Conservation (phyloP, 2,797 vertebrate genomes). For the Propithecus deckenii region DNA sequence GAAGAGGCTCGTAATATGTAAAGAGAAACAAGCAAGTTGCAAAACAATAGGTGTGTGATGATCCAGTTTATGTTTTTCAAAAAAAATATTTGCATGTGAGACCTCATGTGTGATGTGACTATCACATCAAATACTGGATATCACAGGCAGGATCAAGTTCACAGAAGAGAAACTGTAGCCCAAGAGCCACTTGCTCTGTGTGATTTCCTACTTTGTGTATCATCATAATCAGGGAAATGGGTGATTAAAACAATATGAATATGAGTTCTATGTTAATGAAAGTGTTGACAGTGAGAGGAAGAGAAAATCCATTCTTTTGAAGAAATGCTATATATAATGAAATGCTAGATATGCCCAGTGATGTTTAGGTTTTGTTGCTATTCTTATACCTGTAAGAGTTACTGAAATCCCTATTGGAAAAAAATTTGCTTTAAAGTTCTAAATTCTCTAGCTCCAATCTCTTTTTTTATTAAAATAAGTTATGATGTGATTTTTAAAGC, state of each 20-base stretch:
- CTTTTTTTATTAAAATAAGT: slow-evolving; percentile 19
- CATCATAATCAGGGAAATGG: background rate
- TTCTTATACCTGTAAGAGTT: background rate
- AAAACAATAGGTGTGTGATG: background rate
- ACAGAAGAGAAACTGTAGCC: background rate
- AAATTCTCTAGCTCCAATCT: background rate
- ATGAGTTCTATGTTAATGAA: background rate
- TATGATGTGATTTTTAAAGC: background rate
- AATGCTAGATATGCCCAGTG: background rate
- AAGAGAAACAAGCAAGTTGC: background rate
- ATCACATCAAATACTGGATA: background rate
- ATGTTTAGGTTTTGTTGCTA: background rate
- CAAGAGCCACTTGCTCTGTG: background rate
- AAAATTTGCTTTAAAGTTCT: slow-evolving; percentile 7
- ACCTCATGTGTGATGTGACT: background rate
- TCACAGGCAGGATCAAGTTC: background rate
- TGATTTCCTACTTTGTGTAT: background rate
- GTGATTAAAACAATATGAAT: background rate
- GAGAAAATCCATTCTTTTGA: background rate
- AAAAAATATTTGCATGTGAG: background rate
- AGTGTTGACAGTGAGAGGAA: background rate
- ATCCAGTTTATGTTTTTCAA: background rate
- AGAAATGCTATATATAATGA: background rate
- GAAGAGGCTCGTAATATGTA: background rate
- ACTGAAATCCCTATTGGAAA: background rate